Conservation (phyloP, 2,797 vertebrate species). For the Enoplosus armatus region DNA sequence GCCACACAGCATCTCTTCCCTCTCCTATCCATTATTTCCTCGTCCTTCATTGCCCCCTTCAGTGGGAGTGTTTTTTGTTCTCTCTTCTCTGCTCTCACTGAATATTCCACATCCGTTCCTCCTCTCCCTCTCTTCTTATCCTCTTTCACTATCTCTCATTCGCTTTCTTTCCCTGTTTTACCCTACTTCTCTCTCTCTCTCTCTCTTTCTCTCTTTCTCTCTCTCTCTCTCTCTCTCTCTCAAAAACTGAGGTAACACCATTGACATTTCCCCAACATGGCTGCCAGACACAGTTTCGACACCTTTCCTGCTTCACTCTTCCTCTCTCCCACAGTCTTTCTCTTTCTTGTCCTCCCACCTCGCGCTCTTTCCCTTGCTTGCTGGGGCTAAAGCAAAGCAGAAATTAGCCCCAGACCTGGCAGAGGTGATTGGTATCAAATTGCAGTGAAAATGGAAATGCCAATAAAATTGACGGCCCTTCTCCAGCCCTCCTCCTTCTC, state of each 20-base stretch:
- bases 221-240: slow-evolving; percentile 41
- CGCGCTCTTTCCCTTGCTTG: slow-evolving; percentile 63
- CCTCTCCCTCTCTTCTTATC: not conserved
- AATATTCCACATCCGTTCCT: slow-evolving; percentile 17
- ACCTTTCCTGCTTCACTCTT: slow-evolving; percentile 79
- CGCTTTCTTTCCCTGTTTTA: not conserved
- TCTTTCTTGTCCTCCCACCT: slow-evolving; percentile 21
- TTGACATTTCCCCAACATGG: slow-evolving; percentile 91
- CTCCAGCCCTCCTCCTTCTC: slow-evolving; percentile 37
- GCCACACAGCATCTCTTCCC: slow-evolving; percentile 15
- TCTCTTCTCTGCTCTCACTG: not conserved
- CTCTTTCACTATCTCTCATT: slow-evolving; percentile 12
- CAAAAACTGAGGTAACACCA: slow-evolving; percentile 72
- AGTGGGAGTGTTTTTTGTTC: slow-evolving; percentile 20
- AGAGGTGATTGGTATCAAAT: slow-evolving; percentile 90
- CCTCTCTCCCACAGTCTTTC: slow-evolving; percentile 66
- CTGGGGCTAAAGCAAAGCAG: slow-evolving; percentile 80
- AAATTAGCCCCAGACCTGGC: slow-evolving; percentile 87
- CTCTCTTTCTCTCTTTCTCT: slow-evolving; percentile 43
- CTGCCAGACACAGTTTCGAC: slow-evolving; percentile 83
- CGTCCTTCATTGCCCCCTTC: slow-evolving; percentile 39
- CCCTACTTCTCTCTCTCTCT: slow-evolving; percentile 2
- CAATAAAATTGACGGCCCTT: slow-evolving; percentile 89
- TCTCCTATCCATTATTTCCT: slow-evolving; percentile 52
- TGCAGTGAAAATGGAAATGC: slow-evolving; percentile 91